Base-by-base conservation (phyloP, 1,140 invertebrate genomes). In the Goniozus legneri region DNA sequence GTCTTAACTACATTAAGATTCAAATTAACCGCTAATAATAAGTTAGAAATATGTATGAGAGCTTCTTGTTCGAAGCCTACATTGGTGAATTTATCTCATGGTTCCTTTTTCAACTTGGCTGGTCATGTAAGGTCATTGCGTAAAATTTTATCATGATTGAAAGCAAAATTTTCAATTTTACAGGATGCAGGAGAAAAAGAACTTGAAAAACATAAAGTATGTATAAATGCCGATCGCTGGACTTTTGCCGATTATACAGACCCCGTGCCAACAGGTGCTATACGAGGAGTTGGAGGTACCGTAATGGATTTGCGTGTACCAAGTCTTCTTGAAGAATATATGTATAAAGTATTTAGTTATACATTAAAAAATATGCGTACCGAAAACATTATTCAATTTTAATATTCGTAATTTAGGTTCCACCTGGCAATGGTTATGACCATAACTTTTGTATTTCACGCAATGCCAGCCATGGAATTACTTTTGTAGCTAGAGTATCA, bases 101-200 rank as follows among this genome's bases (percentile, higher is more conserved):
- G 96, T 69, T 81, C 88, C 0, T 94, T 94, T 69, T 96, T 96
- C 64, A 97, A 97, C 71, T 74, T 97, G 22, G 89, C 84, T 47
- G 92, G 92, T 3, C 88, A 93, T 67, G 79, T 77, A 65, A 71
- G 63, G n/a, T 27, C n/a, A 36, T 19, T 3, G 2, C 44, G 18
- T 2, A 48, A 44, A 19, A 12, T 3, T 3, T 16, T 8, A 36
- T 12, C 30, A 13, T 44, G 18, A 27, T 38, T 39, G 3, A 10
- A 36, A 43, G 18, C 10, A 12, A 22, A 14, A 50, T 27, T 37
- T n/a, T 20, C 39, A 40, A 31, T 35, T 8, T 31, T 31, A n/a
- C 27, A 69, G 64, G 53, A 58, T 40, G 49, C 62, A 8, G 67
- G 65, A 19, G 58, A 62, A 38, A 13, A 32, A 14, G 82, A 81